Percentiles rank a stretch among this genome's conserved stretches.
Conservation (phyloP, 2,113 vertebrate species). For the Semnornis frantzii region DNA sequence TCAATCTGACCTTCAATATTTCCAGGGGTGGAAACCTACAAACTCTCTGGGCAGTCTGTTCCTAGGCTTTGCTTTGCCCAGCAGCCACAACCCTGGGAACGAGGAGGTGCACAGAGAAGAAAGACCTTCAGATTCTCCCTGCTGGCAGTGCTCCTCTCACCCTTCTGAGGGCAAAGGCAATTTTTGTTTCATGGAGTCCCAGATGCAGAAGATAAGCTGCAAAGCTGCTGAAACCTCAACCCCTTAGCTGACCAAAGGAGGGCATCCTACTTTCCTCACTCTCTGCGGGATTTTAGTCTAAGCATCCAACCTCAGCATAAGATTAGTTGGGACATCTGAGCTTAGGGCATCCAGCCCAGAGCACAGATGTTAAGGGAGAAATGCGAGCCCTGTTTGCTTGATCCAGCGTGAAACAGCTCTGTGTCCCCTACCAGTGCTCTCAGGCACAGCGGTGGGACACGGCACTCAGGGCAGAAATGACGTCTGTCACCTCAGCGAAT, state of each 20-base stretch:
- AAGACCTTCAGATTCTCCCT: background rate
- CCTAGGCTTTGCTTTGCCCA: background rate
- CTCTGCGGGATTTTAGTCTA: background rate
- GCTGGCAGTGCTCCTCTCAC: background rate
- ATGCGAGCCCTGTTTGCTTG: background rate
- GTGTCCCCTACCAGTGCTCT: background rate
- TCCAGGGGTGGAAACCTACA: background rate
- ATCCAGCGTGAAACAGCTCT: background rate
- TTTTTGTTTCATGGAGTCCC: background rate
- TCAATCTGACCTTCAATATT: background rate
- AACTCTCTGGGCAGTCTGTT: background rate
- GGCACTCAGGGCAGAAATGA: background rate
- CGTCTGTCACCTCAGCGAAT: background rate
- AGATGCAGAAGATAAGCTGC: background rate
- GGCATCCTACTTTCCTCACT: background rate
- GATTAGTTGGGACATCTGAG: too few species aligned
- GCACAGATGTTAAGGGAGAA: background rate
- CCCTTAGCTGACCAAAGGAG: background rate
- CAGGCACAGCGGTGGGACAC: background rate
- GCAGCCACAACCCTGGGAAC: rapidly evolving
- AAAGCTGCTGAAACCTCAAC: background rate
- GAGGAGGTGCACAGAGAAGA: background rate
- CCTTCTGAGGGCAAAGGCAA: background rate
- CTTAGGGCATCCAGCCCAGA: background rate
- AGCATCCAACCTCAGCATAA: background rate